Base-by-base conservation (phyloP, 30 jellyfish, hydroid and myxozoan species). In the Hydra vulgaris region DNA sequence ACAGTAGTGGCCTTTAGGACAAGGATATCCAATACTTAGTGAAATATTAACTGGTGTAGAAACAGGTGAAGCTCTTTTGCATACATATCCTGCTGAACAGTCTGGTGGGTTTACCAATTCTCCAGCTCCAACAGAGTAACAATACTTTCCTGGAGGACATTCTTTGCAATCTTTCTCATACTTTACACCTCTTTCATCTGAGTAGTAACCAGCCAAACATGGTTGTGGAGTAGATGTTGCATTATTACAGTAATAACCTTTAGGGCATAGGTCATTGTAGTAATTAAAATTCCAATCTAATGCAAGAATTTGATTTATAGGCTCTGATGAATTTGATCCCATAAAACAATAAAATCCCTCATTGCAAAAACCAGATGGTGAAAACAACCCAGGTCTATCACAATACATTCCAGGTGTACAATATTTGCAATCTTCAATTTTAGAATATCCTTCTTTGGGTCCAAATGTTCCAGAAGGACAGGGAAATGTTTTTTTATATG, bases 91-190 rank as follows among this genome's bases (percentile, higher is more conserved):
- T 12, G 96, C 83, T 3, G 78, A 23, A 77, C 98, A 92, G 54
- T 80, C 83, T 19, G 98, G 98, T 18, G 98, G 98, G 68, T 92
- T 91, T 0, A 84, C 52, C 22, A 92, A 76, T 23, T 82, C 83
- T 70, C 80, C 69, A 17, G 87, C 86, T 22, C 98, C 98, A 27
- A 76, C 79, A 18, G 89, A 84, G 78, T 83, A 89, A 81, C 98
- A 92, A 73, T 83, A 92, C 24, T 89, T 87, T 4, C 98, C 98
- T 0, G 98, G 96, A 72, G 95, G 96, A 70, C 98, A 92, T 70
- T 86, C 96, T 70, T 73, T 92, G 55, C 98, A 92, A 66, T 86
- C 83, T 0, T 78, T 1, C 68, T 92, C 79, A 0, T 72, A 25
- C 40, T 56, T 73, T 20, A 92, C 81, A 16, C 98, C 98, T 23